Evolutionary conservation across 2,113 vertebrate species (phyloP).

Genomic region (Aleadryas rufinucha): DNA sequence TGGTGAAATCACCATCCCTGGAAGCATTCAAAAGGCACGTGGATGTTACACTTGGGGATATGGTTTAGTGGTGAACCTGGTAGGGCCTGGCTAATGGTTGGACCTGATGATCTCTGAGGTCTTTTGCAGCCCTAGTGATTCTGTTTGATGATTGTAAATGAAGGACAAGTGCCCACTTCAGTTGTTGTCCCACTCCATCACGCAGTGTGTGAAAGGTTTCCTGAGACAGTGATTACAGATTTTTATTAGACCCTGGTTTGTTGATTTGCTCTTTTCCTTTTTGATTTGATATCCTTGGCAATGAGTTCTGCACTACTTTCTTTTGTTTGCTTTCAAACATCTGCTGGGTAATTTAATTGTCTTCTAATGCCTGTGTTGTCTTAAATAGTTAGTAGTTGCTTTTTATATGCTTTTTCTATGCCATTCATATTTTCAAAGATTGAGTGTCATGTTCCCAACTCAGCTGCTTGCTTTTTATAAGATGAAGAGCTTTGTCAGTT

Average conservation of each 20-base stretch:
- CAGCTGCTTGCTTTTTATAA: not conserved
- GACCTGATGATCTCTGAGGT: not conserved
- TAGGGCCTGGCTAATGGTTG: not conserved
- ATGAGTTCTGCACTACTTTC: not conserved
- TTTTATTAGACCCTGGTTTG: not conserved
- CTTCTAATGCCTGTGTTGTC: not conserved
- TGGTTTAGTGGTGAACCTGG: not conserved
- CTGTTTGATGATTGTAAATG: not conserved
- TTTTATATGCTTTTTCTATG: not conserved
- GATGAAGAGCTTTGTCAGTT: not conserved
- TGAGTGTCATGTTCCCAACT: not conserved
- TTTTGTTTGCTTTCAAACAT: not conserved
- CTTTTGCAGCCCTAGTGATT: not conserved
- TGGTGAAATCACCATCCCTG: not conserved
- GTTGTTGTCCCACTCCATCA: not conserved
- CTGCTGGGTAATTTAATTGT: not conserved
- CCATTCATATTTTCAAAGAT: not conserved
- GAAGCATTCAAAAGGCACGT: accelerated
- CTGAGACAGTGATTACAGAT: not conserved
- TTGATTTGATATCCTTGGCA: not conserved
- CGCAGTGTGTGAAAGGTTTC: not conserved
- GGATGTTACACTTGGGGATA: not conserved
- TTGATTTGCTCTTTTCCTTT: not conserved
- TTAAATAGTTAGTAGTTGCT: not conserved
- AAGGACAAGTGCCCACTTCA: not conserved